Conservation (phyloP, 2,113 vertebrate species). For the Pica pica region DNA sequence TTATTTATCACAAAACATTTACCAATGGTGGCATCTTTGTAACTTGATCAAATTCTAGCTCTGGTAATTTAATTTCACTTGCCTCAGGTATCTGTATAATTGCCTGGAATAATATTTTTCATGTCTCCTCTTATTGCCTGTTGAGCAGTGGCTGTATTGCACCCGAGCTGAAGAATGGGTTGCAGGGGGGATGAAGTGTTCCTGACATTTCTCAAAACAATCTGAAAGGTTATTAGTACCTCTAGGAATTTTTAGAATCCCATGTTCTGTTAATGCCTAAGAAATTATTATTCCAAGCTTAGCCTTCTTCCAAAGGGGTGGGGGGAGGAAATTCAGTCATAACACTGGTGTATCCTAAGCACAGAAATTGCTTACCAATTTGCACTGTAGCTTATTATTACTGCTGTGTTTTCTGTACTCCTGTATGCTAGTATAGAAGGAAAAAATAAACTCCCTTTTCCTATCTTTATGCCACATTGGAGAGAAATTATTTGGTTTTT, state of each 20-base stretch:
- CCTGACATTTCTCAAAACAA: background rate
- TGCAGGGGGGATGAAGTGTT: background rate
- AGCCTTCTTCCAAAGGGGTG: background rate
- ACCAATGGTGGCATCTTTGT: background rate
- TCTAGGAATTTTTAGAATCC: background rate
- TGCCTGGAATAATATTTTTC: background rate
- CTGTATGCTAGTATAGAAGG: background rate
- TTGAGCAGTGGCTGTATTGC: background rate
- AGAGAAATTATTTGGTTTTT: background rate
- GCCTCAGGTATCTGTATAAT: background rate
- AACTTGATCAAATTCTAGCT: background rate
- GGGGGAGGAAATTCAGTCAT: background rate
- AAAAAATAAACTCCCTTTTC: background rate
- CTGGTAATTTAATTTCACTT: background rate
- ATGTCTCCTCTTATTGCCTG: background rate
- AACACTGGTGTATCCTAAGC: background rate
- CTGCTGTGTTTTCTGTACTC: background rate
- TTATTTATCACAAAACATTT: background rate
- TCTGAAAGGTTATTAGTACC: background rate
- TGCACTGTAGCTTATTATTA: background rate
- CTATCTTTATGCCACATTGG: background rate
- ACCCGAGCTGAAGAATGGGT: background rate
- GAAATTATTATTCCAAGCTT: background rate
- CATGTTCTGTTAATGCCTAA: background rate
- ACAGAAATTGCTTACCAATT: background rate